Conservation (phyloP, 2,113 vertebrate species). For the Petromus typicus region DNA sequence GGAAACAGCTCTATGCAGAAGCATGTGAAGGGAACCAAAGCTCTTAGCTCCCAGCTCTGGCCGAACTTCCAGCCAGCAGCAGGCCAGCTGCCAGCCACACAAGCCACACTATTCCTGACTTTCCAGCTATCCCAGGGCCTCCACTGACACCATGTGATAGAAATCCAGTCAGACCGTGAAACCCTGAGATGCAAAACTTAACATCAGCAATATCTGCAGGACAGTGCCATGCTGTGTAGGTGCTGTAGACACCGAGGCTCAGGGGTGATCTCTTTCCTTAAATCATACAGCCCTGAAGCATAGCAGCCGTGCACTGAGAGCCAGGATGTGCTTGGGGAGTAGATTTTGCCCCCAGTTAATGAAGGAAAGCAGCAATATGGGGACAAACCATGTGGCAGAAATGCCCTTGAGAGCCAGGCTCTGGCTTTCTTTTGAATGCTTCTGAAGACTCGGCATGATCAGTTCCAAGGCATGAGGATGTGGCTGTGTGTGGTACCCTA, state of each 20-base stretch:
- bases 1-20: not conserved
- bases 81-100: not conserved
- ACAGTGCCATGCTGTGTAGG: not conserved
- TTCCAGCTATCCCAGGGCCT: not conserved
- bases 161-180: not conserved
- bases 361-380: not conserved
- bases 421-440: not conserved
- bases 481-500: rapidly evolving
- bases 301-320: not conserved
- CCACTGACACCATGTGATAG: not conserved
- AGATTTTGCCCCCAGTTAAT: not conserved
- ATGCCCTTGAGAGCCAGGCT: not conserved
- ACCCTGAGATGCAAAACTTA: not conserved
- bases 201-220: not conserved
- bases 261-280: not conserved
- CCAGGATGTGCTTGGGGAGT: not conserved
- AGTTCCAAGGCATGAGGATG: not conserved
- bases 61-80: not conserved
- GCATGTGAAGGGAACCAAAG: rapidly evolving
- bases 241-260: not conserved
- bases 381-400: not conserved
- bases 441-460: not conserved
- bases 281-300: not conserved
- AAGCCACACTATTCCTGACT: not conserved
- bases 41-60: no score